Conservation (phyloP, 2,113 vertebrate genomes). For the Megaceryle torquata region DNA sequence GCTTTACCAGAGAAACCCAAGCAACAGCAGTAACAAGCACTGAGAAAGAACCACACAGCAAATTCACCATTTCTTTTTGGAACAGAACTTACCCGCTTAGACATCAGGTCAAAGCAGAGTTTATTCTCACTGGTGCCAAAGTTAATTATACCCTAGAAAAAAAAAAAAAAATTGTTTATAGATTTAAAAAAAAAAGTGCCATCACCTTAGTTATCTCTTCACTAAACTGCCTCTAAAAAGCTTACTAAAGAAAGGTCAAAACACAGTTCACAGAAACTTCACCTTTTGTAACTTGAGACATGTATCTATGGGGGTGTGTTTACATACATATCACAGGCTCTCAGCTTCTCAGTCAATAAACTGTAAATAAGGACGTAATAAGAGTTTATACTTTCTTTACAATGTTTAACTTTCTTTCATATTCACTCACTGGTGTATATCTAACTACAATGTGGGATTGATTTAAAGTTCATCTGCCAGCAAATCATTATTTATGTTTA, state of each 20-base stretch:
- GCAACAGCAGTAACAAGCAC: not conserved
- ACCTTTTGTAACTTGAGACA: not conserved
- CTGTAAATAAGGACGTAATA: not conserved
- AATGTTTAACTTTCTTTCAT: not conserved
- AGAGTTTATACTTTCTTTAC: not conserved
- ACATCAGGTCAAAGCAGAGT: constrained; percentile 87
- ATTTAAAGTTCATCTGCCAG: not conserved
- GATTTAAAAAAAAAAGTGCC: not conserved
- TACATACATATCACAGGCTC: not conserved
- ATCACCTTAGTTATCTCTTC: not conserved
- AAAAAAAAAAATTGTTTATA: not conserved
- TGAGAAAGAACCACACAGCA: not conserved
- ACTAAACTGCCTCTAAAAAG: not conserved
- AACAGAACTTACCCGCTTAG: constrained; percentile 79
- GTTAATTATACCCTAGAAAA: constrained; percentile 87
- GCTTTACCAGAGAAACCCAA: not conserved
- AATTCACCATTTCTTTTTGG: not conserved
- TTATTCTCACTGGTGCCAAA: constrained; percentile 92
- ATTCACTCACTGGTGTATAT: not conserved
- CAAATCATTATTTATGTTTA: not conserved
- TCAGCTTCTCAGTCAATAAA: not conserved
- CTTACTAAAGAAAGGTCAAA: not conserved
- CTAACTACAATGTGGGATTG: not conserved
- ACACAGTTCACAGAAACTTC: not conserved
- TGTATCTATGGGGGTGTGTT: fast-evolving